Evolutionary conservation across 1,140 invertebrate genomes (phyloP).

Genomic region (Dinoponera quadriceps): DNA sequence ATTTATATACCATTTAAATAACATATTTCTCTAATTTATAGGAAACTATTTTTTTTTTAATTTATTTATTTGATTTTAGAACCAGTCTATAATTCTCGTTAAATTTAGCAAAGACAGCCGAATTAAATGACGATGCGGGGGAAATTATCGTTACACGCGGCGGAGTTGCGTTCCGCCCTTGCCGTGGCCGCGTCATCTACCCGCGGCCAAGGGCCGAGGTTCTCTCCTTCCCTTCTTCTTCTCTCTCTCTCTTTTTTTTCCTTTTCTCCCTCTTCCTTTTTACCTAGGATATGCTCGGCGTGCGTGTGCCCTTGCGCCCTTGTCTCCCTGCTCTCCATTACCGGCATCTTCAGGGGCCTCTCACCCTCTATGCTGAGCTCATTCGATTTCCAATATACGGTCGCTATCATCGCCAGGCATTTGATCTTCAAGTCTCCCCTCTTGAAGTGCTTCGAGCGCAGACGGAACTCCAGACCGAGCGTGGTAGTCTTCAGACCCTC

Average conservation of each 20-base stretch:
- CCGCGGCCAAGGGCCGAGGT: conserved; percentile 5
- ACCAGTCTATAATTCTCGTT: background rate
- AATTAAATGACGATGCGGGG: conserved; percentile 15
- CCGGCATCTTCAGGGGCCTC: conserved; percentile 87
- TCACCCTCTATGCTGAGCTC: conserved; percentile 91
- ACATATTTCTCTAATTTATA: conserved; percentile 7
- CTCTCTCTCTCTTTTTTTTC: conserved; percentile 32
- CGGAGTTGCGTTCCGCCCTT: conserved; percentile 8
- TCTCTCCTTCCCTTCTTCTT: conserved; percentile 13
- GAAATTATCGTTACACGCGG: conserved; percentile 30
- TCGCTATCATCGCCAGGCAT: conserved; percentile 90
- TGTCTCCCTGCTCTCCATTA: conserved; percentile 87
- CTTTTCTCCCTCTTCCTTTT: conserved; percentile 3
- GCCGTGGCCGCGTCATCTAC: conserved; percentile 10
- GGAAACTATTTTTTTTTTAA: background rate
- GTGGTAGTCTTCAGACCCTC: conserved; percentile 88
- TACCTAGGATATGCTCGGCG: conserved; percentile 85
- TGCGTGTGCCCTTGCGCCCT: conserved; percentile 84
- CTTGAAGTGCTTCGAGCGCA: conserved; percentile 88
- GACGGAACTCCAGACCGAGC: conserved; percentile 89
- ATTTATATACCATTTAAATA: too few relatives aligned
- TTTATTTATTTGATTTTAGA: background rate
- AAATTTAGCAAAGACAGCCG: background rate
- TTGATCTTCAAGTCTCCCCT: conserved; percentile 91
- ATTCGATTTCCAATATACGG: conserved; percentile 90